These are phyloP conservation scores for Prolemur simus DNA, from an alignment of 2,113 vertebrate genomes.

Conservation along the genomic window DNA sequence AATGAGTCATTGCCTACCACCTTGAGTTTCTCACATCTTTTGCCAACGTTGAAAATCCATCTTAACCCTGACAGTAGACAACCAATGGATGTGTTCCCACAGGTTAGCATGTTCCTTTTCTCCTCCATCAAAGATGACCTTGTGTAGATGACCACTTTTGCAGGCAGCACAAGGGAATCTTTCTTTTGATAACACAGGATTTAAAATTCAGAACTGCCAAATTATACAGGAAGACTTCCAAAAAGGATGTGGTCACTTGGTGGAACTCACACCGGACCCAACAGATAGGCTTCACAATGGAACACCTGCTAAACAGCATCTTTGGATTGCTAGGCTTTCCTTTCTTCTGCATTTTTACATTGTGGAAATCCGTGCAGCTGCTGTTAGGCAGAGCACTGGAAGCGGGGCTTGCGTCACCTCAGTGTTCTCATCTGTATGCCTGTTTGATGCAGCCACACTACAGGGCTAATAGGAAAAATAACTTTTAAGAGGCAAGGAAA, in stretches of 20 bases:
- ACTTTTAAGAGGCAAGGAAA: neutral
- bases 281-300: neutral
- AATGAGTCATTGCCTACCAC: neutral
- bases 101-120: slow-evolving; percentile 18
- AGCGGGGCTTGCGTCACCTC: neutral
- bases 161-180: neutral
- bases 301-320: slow-evolving; percentile 57
- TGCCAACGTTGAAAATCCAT: slow-evolving; percentile 23
- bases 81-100: neutral
- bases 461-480: neutral
- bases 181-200: slow-evolving; percentile 61
- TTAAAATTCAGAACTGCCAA: slow-evolving; percentile 60
- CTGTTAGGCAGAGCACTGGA: neutral
- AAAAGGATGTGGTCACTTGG: slow-evolving; percentile 37
- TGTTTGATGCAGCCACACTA: neutral
- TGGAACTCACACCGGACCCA: neutral
- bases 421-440: neutral
- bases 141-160: neutral
- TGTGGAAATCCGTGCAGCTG: slow-evolving; percentile 23
- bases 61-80: neutral
- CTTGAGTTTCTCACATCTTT: neutral
- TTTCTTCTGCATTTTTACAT: neutral
- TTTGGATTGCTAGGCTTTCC: slow-evolving; percentile 57
- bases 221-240: slow-evolving; percentile 54
- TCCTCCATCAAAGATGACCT: slow-evolving; percentile 45